Conservation (phyloP, 2,888 invertebrate genomes). For the Neocrepidodera transversa region DNA sequence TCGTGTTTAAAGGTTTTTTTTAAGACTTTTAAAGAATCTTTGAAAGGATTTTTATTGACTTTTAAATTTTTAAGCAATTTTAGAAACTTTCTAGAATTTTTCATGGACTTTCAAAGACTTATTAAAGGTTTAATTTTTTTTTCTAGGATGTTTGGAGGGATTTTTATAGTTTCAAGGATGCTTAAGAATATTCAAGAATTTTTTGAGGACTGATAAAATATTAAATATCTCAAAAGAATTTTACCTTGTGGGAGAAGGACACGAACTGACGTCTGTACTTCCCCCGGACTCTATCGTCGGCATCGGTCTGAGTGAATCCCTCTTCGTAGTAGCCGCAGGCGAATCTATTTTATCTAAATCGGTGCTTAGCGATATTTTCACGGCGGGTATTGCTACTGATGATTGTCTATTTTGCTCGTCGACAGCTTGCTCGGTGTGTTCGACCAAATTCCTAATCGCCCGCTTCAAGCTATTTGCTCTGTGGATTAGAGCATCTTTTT, state of each 20-base stretch:
- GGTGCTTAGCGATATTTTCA: slow-evolving; percentile 54
- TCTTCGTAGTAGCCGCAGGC: slow-evolving; percentile 44
- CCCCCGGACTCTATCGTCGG: slow-evolving; percentile 59
- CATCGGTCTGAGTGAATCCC: slow-evolving; percentile 58
- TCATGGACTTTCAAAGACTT: too few relatives aligned
- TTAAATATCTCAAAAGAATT: too few relatives aligned
- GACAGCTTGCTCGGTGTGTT: slow-evolving; percentile 77
- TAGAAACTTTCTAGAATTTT: too few relatives aligned
- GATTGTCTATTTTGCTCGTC: slow-evolving; percentile 64
- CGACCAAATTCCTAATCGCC: slow-evolving; percentile 80
- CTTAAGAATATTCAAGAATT: too few relatives aligned
- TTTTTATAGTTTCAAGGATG: too few relatives aligned
- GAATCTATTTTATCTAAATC: slow-evolving; percentile 49
- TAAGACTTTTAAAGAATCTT: too few relatives aligned
- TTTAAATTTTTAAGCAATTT: too few relatives aligned
- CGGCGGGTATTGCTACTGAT: slow-evolving; percentile 50
- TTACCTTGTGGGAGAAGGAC: slow-evolving; percentile 61
- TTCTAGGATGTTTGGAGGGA: too few relatives aligned
- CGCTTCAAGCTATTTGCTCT: slow-evolving; percentile 85
- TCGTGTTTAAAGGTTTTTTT: too few relatives aligned
- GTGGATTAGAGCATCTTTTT: slow-evolving; percentile 66
- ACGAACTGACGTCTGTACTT: slow-evolving; percentile 61
- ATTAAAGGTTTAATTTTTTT: too few relatives aligned
- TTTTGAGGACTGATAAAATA: too few relatives aligned
- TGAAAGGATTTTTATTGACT: too few relatives aligned